phyloP scores from a whole-genome alignment of 1,140 invertebrate species.

The Ylistrum balloti region DNA sequence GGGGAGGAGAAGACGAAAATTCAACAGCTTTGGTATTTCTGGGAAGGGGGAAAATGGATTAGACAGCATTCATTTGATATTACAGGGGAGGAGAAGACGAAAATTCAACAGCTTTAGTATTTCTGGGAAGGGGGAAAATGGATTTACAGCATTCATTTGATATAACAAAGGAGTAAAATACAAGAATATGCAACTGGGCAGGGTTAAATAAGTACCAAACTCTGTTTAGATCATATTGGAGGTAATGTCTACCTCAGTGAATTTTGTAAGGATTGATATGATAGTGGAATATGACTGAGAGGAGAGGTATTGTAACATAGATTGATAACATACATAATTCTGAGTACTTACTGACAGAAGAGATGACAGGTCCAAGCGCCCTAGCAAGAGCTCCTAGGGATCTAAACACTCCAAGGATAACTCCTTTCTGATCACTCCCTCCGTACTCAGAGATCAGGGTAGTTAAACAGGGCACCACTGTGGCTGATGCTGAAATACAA shows the following conservation, averaged over 20 bases:
- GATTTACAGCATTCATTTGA: neutral
- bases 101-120: neutral
- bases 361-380: constrained; percentile 94
- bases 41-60: too few relatives aligned
- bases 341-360: constrained; percentile 84
- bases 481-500: constrained; percentile 90
- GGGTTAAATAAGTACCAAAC: too few relatives aligned
- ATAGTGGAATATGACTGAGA: too few relatives aligned
- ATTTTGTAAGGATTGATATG: too few relatives aligned
- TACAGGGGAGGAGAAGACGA: neutral
- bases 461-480: constrained; percentile 96
- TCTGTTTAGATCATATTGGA: too few relatives aligned
- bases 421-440: constrained; percentile 92
- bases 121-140: neutral
- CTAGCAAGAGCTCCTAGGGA: constrained; percentile 96
- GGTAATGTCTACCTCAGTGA: too few relatives aligned
- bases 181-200: too few relatives aligned
- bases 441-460: constrained; percentile 93
- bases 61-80: too few relatives aligned
- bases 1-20: neutral
- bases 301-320: too few relatives aligned
- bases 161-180: neutral
- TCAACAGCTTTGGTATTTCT: too few relatives aligned
- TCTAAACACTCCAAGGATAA: constrained; percentile 95
- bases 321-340: too few relatives aligned